These are phyloP conservation scores for Caenorhabditis auriculariae DNA, from an alignment of 2,888 invertebrate species.

Conservation along the genomic window DNA sequence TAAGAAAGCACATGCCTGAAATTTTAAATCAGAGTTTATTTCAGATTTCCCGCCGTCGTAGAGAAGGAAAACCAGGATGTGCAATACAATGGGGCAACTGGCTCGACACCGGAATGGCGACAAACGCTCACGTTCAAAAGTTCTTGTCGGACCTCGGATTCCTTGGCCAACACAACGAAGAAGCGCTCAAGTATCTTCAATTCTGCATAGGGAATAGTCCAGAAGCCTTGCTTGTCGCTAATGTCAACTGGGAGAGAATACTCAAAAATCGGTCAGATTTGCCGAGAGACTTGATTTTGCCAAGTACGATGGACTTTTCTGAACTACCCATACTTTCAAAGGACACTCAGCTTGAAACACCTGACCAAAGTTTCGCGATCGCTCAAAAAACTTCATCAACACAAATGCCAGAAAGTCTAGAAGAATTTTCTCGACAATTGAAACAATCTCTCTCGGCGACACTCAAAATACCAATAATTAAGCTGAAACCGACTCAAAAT, in stretches of 20 bases:
- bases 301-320: too few relatives aligned
- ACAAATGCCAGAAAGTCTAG: too few relatives aligned
- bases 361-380: too few relatives aligned
- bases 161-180: constrained; percentile 43
- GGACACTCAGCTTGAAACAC: too few relatives aligned
- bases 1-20: too few relatives aligned
- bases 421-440: constrained; percentile 1
- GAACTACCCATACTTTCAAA: too few relatives aligned
- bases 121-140: constrained; percentile 29
- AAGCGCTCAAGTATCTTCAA: constrained; percentile 45
- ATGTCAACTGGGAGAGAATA: constrained; percentile 50
- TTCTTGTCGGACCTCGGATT: constrained; percentile 47
- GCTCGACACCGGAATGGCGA: constrained; percentile 58
- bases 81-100: constrained; percentile 61
- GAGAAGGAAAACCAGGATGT: constrained; percentile 25
- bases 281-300: constrained; percentile 33
- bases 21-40: neutral
- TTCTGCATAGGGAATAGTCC: constrained; percentile 39
- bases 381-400: too few relatives aligned
- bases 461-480: constrained; percentile 2
- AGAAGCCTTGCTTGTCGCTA: constrained; percentile 43
- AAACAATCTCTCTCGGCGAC: constrained; percentile 4
- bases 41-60: constrained; percentile 14
- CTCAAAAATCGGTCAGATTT: constrained; percentile 44
- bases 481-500: constrained; percentile 25